Evolutionary conservation across 2,888 invertebrate species (phyloP).

Genomic region (Rhagophthalmus giganteus): DNA sequence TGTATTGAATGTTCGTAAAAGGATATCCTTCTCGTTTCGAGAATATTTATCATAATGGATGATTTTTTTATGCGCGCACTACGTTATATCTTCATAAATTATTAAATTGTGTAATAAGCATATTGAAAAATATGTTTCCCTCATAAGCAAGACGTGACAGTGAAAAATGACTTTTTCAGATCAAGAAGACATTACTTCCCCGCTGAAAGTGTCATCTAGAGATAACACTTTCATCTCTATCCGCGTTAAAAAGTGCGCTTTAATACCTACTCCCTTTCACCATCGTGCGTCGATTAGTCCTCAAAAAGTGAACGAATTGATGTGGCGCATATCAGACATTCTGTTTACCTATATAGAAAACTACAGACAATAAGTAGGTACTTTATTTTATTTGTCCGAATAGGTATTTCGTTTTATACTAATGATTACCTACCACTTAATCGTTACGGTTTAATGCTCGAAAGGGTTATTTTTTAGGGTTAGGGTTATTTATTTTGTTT

Average conservation of each 20-base stretch:
- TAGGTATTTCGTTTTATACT: no score
- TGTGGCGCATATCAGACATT: no score
- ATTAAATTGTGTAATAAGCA: constrained; percentile 30
- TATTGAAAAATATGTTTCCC: constrained; percentile 21
- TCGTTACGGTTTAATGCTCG: no score
- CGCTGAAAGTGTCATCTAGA: neutral
- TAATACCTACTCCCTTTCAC: neutral
- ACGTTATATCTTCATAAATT: constrained; percentile 25
- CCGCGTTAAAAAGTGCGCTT: neutral
- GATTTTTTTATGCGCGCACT: constrained; percentile 9
- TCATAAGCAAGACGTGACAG: constrained; percentile 18
- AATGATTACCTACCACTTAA: no score
- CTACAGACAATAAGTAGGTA: no score
- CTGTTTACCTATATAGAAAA: no score
- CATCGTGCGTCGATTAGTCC: neutral
- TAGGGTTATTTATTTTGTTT: no score
- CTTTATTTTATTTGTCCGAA: no score
- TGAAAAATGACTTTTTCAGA: constrained; percentile 24
- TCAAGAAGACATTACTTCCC: constrained; percentile 11
- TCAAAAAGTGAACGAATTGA: neutral
- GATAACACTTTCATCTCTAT: neutral
- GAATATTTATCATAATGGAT: constrained; percentile 11
- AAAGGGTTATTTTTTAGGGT: no score
- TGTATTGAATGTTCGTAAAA: neutral
- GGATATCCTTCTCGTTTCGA: neutral